These are phyloP conservation scores for Pollimyrus isidori DNA, from an alignment of 2,113 vertebrate species.

Conservation along the genomic window DNA sequence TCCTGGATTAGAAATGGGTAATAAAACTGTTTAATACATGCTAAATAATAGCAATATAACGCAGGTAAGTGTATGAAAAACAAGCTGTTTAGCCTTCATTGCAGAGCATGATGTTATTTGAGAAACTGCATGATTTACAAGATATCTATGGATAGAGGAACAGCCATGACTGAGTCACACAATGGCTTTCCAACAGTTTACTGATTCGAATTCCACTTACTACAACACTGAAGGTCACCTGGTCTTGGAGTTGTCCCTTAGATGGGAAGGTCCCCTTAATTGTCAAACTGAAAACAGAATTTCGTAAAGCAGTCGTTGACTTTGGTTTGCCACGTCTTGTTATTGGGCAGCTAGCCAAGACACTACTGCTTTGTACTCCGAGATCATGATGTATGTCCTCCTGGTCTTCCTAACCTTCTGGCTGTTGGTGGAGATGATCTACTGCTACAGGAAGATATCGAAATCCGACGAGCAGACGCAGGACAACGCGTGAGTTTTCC, in stretches of 20 bases:
- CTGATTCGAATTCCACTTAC: background rate
- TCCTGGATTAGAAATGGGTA: background rate
- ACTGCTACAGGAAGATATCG: conserved; percentile 97
- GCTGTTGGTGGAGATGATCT: conserved; percentile 93
- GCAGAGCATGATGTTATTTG: background rate
- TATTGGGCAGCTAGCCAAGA: conserved; percentile 67
- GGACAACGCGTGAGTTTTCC: conserved; percentile 81
- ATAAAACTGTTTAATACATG: background rate
- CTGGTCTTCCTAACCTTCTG: conserved; percentile 92
- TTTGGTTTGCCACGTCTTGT: conserved; percentile 25
- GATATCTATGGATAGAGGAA: background rate
- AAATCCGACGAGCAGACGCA: conserved; percentile 83
- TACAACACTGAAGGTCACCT: background rate
- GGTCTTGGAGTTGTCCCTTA: background rate
- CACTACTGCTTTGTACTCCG: conserved; percentile 78
- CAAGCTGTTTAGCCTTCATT: background rate
- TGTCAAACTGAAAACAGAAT: background rate
- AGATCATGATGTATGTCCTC: conserved; percentile 97
- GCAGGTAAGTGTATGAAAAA: background rate
- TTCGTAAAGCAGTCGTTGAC: conserved; percentile 5
- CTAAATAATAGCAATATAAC: background rate
- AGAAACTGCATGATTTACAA: background rate
- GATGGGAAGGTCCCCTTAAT: background rate
- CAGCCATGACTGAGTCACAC: background rate
- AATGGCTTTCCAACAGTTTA: background rate